These are phyloP conservation scores for Metopolophium dirhodum DNA, from an alignment of 1,140 invertebrate species.

Conservation along the genomic window DNA sequence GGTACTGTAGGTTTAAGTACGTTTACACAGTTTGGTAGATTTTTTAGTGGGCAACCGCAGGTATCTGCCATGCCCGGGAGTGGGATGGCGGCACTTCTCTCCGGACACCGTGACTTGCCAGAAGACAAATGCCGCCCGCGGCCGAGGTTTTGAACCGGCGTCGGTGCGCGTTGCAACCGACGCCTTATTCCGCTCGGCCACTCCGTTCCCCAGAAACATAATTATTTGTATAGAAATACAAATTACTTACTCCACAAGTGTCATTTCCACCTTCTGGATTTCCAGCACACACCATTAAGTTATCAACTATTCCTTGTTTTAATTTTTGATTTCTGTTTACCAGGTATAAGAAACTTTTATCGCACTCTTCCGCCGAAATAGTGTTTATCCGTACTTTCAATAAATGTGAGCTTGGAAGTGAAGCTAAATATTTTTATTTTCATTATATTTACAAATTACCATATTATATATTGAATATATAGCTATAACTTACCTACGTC, in stretches of 20 bases:
- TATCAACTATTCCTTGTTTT: not conserved
- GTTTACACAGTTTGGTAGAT: no score
- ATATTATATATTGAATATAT: not conserved
- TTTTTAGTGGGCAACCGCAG: no score
- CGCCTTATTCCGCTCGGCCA: no score
- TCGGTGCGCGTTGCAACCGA: no score
- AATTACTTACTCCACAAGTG: not conserved
- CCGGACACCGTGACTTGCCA: no score
- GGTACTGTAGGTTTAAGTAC: no score
- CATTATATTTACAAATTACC: not conserved
- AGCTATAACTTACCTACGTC: conserved; percentile 58
- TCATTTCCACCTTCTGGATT: not conserved
- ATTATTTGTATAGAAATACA: not conserved
- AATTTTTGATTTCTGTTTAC: not conserved
- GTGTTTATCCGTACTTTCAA: not conserved
- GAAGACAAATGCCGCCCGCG: no score
- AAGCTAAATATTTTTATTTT: not conserved
- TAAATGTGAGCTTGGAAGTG: not conserved
- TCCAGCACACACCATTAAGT: not conserved
- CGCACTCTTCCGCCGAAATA: not conserved
- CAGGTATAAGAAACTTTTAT: not conserved
- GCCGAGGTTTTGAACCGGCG: no score
- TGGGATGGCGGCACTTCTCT: no score
- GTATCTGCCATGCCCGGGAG: no score
- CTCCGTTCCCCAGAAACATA: not conserved